phyloP scores from a whole-genome alignment of 2,113 vertebrate genomes.

The Prunella himalayana region DNA sequence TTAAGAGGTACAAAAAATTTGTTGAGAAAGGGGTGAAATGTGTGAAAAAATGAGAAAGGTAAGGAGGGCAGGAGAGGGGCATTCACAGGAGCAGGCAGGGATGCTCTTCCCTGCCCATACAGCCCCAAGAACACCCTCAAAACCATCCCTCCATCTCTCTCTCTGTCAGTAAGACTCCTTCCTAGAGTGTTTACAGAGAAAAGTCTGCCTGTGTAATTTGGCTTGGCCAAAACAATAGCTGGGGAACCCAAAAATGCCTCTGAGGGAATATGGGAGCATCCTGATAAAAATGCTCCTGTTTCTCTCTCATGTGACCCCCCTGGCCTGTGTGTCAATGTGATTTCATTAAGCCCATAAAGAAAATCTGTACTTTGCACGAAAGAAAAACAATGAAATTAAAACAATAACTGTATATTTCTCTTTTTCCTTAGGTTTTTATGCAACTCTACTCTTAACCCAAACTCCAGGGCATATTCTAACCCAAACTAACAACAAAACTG shows the following conservation, averaged over 20 bases:
- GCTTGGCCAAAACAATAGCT: neutral
- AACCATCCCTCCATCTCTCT: neutral
- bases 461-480: neutral
- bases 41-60: neutral
- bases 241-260: neutral
- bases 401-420: neutral
- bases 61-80: neutral
- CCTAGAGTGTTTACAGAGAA: neutral
- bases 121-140: rapidly evolving
- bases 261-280: neutral
- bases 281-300: neutral
- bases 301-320: rapidly evolving
- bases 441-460: neutral
- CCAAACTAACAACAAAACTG: neutral
- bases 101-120: neutral
- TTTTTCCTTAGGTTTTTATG: neutral
- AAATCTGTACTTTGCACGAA: neutral
- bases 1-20: neutral
- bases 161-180: neutral
- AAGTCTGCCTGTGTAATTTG: neutral
- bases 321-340: neutral
- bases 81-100: neutral
- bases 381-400: neutral
- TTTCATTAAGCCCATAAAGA: neutral
- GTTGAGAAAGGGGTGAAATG: neutral